Base-by-base conservation (phyloP, 2,113 vertebrate genomes). In the Cyprinus carpio region DNA sequence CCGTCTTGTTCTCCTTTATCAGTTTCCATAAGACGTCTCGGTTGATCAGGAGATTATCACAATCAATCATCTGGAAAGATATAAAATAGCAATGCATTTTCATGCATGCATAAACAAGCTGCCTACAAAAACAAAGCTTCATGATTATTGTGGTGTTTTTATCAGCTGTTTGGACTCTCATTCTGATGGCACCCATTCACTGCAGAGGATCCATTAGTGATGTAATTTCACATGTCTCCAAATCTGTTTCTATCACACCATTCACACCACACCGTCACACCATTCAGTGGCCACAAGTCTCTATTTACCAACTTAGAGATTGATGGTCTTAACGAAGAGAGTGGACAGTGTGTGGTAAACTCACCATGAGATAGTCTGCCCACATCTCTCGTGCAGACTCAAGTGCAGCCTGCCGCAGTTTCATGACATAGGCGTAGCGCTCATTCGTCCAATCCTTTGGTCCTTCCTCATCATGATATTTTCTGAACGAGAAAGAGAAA, bases 361-460 rank as follows among this genome's bases (percentile, higher is more conserved):
- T 86, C 88, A 98, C 97, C 96, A 98, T 89, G 74, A 97, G 94
- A 89, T 96, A 98, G 86, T 98, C 97, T 0, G 97, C 96, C 97
- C 97, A 98, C 91, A 96, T 95, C 80, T 96, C 95, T 20, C 96
- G 93, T 2, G 96, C 97, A 0, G 96, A 93, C 29, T 96, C 95
- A 87, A 98, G 88, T 0, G 96, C 97, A 0, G 95, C 96, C 90
- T 98, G 97, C 0, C 97, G 94, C 9, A 98, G 92, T 90, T 95
- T 97, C 97, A 98, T 98, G 11, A 98, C 87, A 0, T 97, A 95
- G 51, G 97, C 96, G 0, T 98, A 97, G 43, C 97, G 96, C 0
- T 89, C 80, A 15, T 94, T 95, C 0, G 94, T 94, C 97, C 97
- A 98, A 2, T 97, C 94, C 83, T 97, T 98, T 12, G 96, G 96